Evolutionary conservation across 2,888 invertebrate genomes (phyloP).

Genomic region (Unio delphinus): DNA sequence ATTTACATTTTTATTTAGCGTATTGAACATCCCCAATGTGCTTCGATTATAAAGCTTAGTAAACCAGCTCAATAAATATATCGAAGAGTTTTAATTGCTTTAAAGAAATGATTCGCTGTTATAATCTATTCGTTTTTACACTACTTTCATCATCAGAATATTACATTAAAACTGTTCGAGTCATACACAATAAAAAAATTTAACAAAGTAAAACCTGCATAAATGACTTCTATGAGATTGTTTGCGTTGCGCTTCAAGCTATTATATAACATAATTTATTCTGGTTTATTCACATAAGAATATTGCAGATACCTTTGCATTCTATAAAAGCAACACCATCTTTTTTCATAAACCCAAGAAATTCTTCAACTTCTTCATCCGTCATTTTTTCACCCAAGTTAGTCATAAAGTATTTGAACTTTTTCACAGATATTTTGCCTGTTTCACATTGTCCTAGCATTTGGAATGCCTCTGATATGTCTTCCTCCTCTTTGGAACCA

Average conservation of each 20-base stretch:
- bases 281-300: neutral
- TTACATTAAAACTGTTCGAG: neutral
- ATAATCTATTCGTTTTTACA: too few relatives aligned
- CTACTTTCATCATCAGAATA: neutral
- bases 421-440: conserved; percentile 53
- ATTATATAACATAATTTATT: neutral
- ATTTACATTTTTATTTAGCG: too few relatives aligned
- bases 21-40: too few relatives aligned
- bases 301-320: conserved; percentile 46
- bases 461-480: conserved; percentile 61
- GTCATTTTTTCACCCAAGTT: conserved; percentile 63
- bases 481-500: conserved; percentile 52
- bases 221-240: too few relatives aligned
- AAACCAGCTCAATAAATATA: too few relatives aligned
- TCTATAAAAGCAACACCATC: conserved; percentile 53
- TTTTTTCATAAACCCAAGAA: conserved; percentile 49
- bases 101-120: too few relatives aligned
- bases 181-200: fast-evolving
- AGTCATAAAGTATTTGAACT: conserved; percentile 62
- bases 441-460: conserved; percentile 52
- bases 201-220: too few relatives aligned
- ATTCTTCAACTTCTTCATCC: conserved; percentile 59
- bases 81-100: too few relatives aligned
- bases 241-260: too few relatives aligned
- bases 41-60: too few relatives aligned